Percentiles rank a stretch among this genome's conserved stretches.
Evolutionary conservation across 1,140 invertebrate species (phyloP).

Genomic region (Subanguina moxae): DNA sequence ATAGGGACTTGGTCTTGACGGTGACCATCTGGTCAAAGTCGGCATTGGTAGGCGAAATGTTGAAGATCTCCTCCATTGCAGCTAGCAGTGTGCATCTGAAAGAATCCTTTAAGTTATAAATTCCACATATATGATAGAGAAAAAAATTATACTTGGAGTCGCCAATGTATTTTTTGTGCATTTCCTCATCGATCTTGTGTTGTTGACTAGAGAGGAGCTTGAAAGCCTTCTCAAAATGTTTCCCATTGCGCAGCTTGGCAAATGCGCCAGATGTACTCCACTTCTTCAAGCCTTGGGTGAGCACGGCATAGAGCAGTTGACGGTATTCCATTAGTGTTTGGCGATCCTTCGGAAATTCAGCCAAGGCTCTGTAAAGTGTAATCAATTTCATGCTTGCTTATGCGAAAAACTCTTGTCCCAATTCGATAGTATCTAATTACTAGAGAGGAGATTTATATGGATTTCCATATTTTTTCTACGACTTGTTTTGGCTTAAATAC

Average conservation of each 20-base stretch:
- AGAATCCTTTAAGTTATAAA: constrained; percentile 4
- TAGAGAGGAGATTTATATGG: too few relatives aligned
- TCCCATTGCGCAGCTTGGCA: constrained; percentile 43
- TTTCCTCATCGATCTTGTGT: constrained; percentile 27
- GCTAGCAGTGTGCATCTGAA: constrained; percentile 29
- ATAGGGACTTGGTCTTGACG: constrained; percentile 41
- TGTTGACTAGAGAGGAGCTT: constrained; percentile 28
- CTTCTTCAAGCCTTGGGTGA: constrained; percentile 40
- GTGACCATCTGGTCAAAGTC: constrained; percentile 39
- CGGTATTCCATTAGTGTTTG: constrained; percentile 44
- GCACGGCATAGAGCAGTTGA: constrained; percentile 18
- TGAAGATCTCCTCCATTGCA: constrained; percentile 34
- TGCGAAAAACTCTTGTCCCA: too few relatives aligned
- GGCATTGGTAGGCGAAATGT: constrained; percentile 32
- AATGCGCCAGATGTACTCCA: constrained; percentile 48
- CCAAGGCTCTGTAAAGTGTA: constrained; percentile 45
- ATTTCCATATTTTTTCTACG: too few relatives aligned
- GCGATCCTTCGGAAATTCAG: constrained; percentile 44
- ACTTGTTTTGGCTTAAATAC: too few relatives aligned
- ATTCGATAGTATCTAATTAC: too few relatives aligned
- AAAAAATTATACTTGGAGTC: constrained; percentile 34
- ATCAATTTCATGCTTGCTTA: too few relatives aligned
- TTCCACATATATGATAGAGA: background rate
- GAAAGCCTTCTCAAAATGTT: constrained; percentile 40
- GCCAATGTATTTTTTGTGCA: constrained; percentile 24